Base-by-base conservation (phyloP, 92 coral and sea anemone species). In the Epizoanthus rinbou region DNA sequence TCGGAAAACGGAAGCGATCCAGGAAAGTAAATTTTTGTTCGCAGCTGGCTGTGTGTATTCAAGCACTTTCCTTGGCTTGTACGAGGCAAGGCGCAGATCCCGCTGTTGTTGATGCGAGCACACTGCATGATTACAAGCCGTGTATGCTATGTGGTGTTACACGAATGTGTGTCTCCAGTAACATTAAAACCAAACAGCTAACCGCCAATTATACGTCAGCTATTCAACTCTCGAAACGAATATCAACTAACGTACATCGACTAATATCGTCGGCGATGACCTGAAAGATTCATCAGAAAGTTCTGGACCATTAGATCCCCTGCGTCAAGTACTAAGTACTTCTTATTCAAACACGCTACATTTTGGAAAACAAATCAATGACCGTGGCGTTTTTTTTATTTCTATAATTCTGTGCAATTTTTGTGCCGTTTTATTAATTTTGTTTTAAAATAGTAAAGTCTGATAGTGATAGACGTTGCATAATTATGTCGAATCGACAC, bases 1-100 rank as follows among this genome's bases (percentile, higher is more conserved):
- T 69, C 33, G 60, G 82, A 60, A 78, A 78, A 78, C 37, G 82
- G 82, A 39, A 78, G 47, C 23, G 82, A 60, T 39, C 82, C 82
- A 8, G 82, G 82, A 41, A 78, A 78, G 43, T 78, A 78, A 4
- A 78, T 78, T 43, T 62, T 78, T 69, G 82, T 78, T 22, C 58
- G 71, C 71, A 41, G 82, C 16, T 63, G 19, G 25, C 80, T 39
- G 50, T 56, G 33, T 35, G 15, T 45, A 15, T 62, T 39, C 21
- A 62, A 62, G 65, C 62, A 78, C 13, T 57, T 57, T 57, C 5
- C 64, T 10, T 65, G 31, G 13, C 64, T 62, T 21, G 82, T 45
- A 39, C 70, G 13, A 14, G 70, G 47, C 33, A 62, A 43, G 6
- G 82, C 57, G 47, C 82, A 62, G 41, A 43, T 43, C 5, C 69